A percentile compares a stretch with the other conserved stretches of the same genome.
Conservation (phyloP, 1,140 invertebrate genomes). For the Eumaeus atala region DNA sequence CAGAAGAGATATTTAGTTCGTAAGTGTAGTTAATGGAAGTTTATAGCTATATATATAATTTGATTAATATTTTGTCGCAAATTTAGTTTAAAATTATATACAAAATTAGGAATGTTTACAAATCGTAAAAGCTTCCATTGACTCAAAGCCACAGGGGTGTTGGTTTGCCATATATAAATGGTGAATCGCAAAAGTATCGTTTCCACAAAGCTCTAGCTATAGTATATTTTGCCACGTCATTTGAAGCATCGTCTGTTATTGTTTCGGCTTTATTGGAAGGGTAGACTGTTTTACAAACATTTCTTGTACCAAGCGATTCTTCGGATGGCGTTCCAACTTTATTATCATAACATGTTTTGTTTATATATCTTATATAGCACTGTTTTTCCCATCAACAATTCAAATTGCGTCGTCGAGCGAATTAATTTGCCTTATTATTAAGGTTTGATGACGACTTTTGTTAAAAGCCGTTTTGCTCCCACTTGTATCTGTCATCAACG, state of each 20-base stretch:
- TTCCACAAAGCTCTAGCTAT: slow-evolving; percentile 61
- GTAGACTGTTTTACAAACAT: slow-evolving; percentile 66
- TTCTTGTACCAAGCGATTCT: slow-evolving; percentile 55
- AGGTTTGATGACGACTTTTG: slow-evolving; percentile 29
- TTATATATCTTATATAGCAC: slow-evolving; percentile 48
- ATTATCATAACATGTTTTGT: slow-evolving; percentile 70
- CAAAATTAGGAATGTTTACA: not conserved
- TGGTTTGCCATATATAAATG: slow-evolving; percentile 57
- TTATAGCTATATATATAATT: slow-evolving; percentile 29
- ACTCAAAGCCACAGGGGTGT: slow-evolving; percentile 70
- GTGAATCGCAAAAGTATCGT: slow-evolving; percentile 67
- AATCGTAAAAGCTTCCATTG: slow-evolving; percentile 55
- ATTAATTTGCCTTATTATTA: slow-evolving; percentile 7
- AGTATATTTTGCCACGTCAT: slow-evolving; percentile 38
- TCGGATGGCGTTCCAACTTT: slow-evolving; percentile 50
- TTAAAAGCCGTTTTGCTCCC: slow-evolving; percentile 14
- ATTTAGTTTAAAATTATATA: slow-evolving; percentile 21
- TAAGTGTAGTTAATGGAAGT: slow-evolving; percentile 61
- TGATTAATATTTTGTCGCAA: slow-evolving; percentile 22
- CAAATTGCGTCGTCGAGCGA: slow-evolving; percentile 28
- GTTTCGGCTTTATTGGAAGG: slow-evolving; percentile 47
- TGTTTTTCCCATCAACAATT: slow-evolving; percentile 33
- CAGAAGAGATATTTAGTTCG: slow-evolving; percentile 54
- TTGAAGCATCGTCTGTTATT: slow-evolving; percentile 55
- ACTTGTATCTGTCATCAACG: not conserved